Evolutionary conservation across 53 echinoderm and acorn worm genomes (phyloP), one percentile per base, ranked within the genome.

Genomic region (Temnopleurus reevesii): DNA sequence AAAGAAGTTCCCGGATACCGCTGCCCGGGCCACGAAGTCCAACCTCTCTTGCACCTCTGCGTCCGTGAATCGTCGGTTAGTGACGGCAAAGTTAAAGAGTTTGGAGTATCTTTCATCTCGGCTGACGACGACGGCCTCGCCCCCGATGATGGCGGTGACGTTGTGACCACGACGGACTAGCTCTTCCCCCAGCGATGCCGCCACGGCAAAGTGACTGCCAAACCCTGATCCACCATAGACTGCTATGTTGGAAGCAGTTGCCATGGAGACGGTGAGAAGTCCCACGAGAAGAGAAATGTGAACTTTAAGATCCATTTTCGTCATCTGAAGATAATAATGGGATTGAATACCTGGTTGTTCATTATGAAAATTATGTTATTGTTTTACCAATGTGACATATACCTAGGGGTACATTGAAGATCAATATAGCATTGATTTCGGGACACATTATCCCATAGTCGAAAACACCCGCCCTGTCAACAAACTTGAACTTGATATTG

Each of bases 141-240:
- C 65, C 46, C 65, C 25, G 31, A 86, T 47, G 46, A 86, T 61
- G 45, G 47, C 64, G 1, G 86, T 86, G 64, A 86, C 86, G n/a
- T 86, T 86, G 86, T 86, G 86, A 29, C 86, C 86, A 1, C 86
- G 86, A 26, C 51, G 63, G 28, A 64, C 86, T 6, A 86, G 61
- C 19, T 86, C 86, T 19, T 64, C 31, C 29, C 86, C 86, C 1
- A 86, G 17, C 4, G 63, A 23, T 15, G 65, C 86, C 25, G 51
- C 45, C 24, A 64, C 65, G 33, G 21, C 6, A 10, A 86, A 86
- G 15, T 63, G 63, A 53, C 86, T 86, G 29, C 86, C 86, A 5
- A 12, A 30, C 1, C 86, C 86, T 31, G 46, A 29, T 12, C 86
- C 86, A 19, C 65, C 46, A 13, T 25, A 47, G 31, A 86, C 15